Evolutionary conservation across 1,140 invertebrate species (phyloP).

Genomic region (Eriocheir sinensis): DNA sequence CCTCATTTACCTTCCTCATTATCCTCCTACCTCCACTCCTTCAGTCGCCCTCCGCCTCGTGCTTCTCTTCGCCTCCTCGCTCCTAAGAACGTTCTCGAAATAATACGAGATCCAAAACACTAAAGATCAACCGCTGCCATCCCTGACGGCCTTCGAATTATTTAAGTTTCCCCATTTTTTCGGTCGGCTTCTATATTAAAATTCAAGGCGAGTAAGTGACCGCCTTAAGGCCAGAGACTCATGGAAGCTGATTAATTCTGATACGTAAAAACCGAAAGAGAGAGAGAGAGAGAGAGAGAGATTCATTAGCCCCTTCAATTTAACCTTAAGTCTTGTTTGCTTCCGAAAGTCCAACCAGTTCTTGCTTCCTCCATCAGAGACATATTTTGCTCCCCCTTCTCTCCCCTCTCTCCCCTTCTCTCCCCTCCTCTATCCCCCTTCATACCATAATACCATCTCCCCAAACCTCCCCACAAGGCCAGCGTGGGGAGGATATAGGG

Average conservation of each 20-base stretch:
- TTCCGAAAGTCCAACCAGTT: neutral
- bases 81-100: neutral
- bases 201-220: neutral
- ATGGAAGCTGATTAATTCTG: too few relatives aligned
- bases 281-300: constrained; percentile 11
- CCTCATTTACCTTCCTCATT: too few relatives aligned
- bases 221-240: neutral
- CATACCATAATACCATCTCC: too few relatives aligned
- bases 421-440: too few relatives aligned
- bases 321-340: neutral
- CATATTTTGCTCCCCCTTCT: neutral
- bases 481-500: too few relatives aligned
- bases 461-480: neutral
- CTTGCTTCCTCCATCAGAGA: neutral
- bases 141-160: neutral
- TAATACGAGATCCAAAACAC: neutral
- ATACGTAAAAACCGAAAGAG: neutral
- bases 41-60: too few relatives aligned
- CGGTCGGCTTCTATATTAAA: neutral
- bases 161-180: neutral
- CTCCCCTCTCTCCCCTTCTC: neutral
- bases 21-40: too few relatives aligned
- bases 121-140: neutral
- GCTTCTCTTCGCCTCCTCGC: too few relatives aligned
- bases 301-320: neutral